phyloP scores from a whole-genome alignment of 2,888 invertebrate genomes.

The Cheilosia impressa region DNA sequence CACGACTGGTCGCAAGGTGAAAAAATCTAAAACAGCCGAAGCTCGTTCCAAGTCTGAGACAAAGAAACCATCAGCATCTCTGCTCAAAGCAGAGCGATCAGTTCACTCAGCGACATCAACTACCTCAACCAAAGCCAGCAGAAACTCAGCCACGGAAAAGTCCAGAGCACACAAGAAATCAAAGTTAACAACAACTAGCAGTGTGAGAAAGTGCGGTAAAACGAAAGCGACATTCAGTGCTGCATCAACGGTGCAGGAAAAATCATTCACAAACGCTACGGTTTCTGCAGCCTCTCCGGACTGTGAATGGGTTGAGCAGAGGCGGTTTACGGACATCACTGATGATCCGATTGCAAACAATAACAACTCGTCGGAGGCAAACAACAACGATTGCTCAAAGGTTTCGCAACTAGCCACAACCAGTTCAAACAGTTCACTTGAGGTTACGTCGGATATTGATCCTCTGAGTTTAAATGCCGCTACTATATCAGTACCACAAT shows the following conservation, averaged over 20 bases:
- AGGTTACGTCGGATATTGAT: slow-evolving; percentile 30
- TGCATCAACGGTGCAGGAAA: slow-evolving; percentile 13
- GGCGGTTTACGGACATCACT: slow-evolving; percentile 28
- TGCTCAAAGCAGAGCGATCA: slow-evolving; percentile 38
- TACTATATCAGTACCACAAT: slow-evolving; percentile 49
- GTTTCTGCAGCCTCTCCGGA: slow-evolving; percentile 34
- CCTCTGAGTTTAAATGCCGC: slow-evolving; percentile 47
- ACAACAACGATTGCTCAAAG: slow-evolving; percentile 60
- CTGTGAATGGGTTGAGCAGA: slow-evolving; percentile 67
- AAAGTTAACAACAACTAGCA: slow-evolving; percentile 21
- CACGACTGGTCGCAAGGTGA: slow-evolving; percentile 68
- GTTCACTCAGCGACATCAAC: slow-evolving; percentile 38
- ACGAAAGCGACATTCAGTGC: slow-evolving; percentile 8
- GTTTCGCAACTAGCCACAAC: slow-evolving; percentile 12
- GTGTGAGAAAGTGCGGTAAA: slow-evolving; percentile 47
- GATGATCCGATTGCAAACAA: slow-evolving; percentile 26
- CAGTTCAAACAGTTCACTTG: slow-evolving; percentile 26
- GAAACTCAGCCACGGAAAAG: slow-evolving; percentile 26
- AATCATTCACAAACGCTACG: slow-evolving; percentile 36
- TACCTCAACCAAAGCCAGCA: slow-evolving; percentile 58
- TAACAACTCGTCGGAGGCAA: slow-evolving; percentile 61
- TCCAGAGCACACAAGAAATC: slow-evolving; percentile 50
- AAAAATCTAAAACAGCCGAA: slow-evolving; percentile 76
- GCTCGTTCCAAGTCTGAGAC: slow-evolving; percentile 84
- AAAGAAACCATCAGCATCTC: slow-evolving; percentile 81